Base-by-base conservation (phyloP, 2,797 vertebrate genomes). In the Sebastes iracundus region DNA sequence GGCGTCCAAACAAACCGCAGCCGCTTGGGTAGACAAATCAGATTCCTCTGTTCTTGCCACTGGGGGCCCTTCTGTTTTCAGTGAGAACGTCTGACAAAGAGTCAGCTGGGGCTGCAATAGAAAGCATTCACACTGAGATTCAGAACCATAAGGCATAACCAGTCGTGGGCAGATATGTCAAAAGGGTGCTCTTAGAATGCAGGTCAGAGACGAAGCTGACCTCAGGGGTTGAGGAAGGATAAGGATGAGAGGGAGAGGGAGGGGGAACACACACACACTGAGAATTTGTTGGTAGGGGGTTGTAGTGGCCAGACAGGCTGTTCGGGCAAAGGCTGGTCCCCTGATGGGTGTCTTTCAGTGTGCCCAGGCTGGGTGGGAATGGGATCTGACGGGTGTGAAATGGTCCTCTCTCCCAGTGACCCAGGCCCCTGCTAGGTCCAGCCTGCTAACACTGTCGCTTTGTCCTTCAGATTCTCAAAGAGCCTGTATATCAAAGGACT, bases 381-480 rank as follows among this genome's bases (percentile, higher is more conserved):
- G 79, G 77, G 82, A 92, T 90, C 52, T 88, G 92, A 90, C 61
- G 79, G 86, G 85, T 93, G 92, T 93, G 88, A 95, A 94, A 89
- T 81, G 83, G 72, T 75, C 81, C 74, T 68, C 84, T 85, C 81
- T 83, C 59, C 62, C 72, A 30, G 73, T 81, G 87, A 90, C 78
- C 80, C 63, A 78, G 73, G 82, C 80, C 83, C 71, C 82, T 71
- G 79, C 87, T 49, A 11, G 72, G 33, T 86, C 62, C 68, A 30
- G 61, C 79, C 67, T 68, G 80, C 83, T 69, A 75, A 91, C 87
- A 77, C 84, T 81, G 83, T 80, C 14, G 81, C 87, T 74, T 92
- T 92, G 90, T 92, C 72, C 82, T 14, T 74, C 32, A 49, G 23
- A 28, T 32, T 84, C 83, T 85, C 76, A 65, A 77, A 86, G 77